A percentile compares a stretch with the other conserved stretches of the same genome.
Evolutionary conservation across 2,888 invertebrate genomes (phyloP).

Genomic region (Noctua comes): DNA sequence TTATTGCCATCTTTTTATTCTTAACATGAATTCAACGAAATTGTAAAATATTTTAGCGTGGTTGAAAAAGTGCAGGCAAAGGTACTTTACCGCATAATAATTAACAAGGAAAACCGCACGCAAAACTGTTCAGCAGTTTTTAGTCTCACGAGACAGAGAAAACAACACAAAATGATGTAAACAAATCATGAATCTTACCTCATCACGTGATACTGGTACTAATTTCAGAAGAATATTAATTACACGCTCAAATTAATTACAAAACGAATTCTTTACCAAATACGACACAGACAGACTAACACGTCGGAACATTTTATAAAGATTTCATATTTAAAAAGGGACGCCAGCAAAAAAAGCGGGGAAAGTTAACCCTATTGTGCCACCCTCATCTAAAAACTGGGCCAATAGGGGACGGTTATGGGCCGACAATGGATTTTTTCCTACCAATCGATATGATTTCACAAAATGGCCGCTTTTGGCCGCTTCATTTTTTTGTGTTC

Average conservation of each 20-base stretch:
- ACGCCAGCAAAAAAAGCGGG: slow-evolving; percentile 79
- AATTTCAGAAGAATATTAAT: slow-evolving; percentile 53
- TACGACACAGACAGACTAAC: slow-evolving; percentile 57
- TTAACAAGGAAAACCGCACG: slow-evolving; percentile 31
- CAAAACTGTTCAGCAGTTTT: slow-evolving; percentile 9
- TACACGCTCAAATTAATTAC: slow-evolving; percentile 64
- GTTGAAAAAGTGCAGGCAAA: neutral
- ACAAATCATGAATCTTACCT: slow-evolving; percentile 60
- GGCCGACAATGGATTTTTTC: slow-evolving; percentile 86
- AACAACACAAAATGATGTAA: slow-evolving; percentile 21
- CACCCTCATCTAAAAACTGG: slow-evolving; percentile 87
- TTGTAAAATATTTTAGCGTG: neutral
- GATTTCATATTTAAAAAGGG: slow-evolving; percentile 82
- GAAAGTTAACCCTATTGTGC: slow-evolving; percentile 84
- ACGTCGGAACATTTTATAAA: slow-evolving; percentile 75
- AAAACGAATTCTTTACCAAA: slow-evolving; percentile 55
- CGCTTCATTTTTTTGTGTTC: slow-evolving; percentile 67
- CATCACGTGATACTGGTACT: slow-evolving; percentile 43
- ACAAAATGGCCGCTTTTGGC: slow-evolving; percentile 85
- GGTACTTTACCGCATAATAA: neutral
- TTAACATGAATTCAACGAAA: neutral
- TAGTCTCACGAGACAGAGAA: neutral
- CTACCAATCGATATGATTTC: slow-evolving; percentile 87
- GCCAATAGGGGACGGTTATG: slow-evolving; percentile 86
- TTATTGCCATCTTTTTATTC: neutral